phyloP scores from a whole-genome alignment of 2,888 invertebrate genomes.

The Parnassius smintheus region DNA sequence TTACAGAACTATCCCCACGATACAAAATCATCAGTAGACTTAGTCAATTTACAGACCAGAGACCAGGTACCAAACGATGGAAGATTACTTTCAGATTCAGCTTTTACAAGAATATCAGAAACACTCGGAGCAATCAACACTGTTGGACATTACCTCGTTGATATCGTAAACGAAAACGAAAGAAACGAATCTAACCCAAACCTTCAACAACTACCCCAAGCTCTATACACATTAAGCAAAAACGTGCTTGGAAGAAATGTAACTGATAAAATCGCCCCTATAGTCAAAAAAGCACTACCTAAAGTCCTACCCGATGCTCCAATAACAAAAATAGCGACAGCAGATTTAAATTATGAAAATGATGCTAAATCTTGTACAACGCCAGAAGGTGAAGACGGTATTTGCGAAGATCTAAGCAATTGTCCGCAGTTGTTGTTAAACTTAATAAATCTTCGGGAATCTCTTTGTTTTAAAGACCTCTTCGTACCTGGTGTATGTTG shows the following conservation, averaged over 20 bases:
- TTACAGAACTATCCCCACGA: constrained; percentile 40
- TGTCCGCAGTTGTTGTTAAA: constrained; percentile 92
- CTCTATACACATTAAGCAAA: constrained; percentile 89
- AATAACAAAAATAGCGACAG: constrained; percentile 67
- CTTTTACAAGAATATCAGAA: constrained; percentile 83
- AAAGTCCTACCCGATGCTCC: constrained; percentile 69
- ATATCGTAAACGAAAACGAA: constrained; percentile 83
- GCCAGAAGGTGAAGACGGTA: constrained; percentile 89
- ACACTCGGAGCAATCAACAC: constrained; percentile 91
- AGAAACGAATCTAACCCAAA: constrained; percentile 68
- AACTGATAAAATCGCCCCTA: constrained; percentile 89
- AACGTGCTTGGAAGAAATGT: constrained; percentile 88
- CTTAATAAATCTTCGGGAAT: constrained; percentile 89
- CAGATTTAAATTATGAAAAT: constrained; percentile 64
- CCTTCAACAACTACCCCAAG: constrained; percentile 82
- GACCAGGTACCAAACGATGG: constrained; percentile 59
- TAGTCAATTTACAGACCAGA: constrained; percentile 49
- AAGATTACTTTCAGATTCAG: constrained; percentile 81
- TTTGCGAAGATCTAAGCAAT: constrained; percentile 93
- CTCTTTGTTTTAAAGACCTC: constrained; percentile 93
- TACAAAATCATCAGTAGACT: constrained; percentile 48
- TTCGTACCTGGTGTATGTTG: constrained; percentile 97
- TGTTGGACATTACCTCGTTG: constrained; percentile 91
- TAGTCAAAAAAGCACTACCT: constrained; percentile 77
- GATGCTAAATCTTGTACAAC: constrained; percentile 87